These are phyloP conservation scores for Drosophila flavopinicola DNA, from an alignment of 2,888 invertebrate species.

Conservation along the genomic window DNA sequence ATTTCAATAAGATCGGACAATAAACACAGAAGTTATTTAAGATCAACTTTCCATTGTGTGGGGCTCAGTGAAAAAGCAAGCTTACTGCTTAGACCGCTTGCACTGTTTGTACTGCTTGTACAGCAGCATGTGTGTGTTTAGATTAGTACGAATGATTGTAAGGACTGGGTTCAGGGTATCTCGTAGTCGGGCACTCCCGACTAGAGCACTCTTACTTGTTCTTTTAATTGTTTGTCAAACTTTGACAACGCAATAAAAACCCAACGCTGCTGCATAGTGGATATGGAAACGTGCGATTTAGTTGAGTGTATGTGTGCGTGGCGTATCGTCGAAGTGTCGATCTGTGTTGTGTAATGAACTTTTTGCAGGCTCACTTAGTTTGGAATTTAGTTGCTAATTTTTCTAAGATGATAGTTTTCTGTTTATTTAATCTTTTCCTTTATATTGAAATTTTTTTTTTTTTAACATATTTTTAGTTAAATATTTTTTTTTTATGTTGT, in stretches of 20 bases:
- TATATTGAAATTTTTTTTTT: neutral
- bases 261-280: constrained; percentile 15
- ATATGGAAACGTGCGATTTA: constrained; percentile 12
- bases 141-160: too few species aligned
- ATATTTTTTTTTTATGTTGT: constrained; percentile 1
- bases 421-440: neutral
- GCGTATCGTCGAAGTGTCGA: constrained; percentile 6
- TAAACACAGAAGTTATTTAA: too few species aligned
- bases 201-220: too few species aligned
- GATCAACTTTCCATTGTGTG: too few species aligned
- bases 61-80: too few species aligned
- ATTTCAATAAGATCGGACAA: too few species aligned
- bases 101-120: too few species aligned
- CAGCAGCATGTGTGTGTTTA: too few species aligned
- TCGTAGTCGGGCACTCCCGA: too few species aligned
- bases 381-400: constrained; percentile 9
- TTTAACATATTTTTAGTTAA: neutral
- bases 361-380: constrained; percentile 1
- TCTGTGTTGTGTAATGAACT: neutral
- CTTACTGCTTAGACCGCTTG: too few species aligned
- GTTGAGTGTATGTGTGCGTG: constrained; percentile 10
- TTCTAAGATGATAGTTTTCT: neutral
- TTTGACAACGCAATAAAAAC: constrained; percentile 17
- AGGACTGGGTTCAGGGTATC: too few species aligned
- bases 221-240: too few species aligned